phyloP scores from a whole-genome alignment of 2,888 invertebrate genomes.

The Trichogramma dendrolimi region DNA sequence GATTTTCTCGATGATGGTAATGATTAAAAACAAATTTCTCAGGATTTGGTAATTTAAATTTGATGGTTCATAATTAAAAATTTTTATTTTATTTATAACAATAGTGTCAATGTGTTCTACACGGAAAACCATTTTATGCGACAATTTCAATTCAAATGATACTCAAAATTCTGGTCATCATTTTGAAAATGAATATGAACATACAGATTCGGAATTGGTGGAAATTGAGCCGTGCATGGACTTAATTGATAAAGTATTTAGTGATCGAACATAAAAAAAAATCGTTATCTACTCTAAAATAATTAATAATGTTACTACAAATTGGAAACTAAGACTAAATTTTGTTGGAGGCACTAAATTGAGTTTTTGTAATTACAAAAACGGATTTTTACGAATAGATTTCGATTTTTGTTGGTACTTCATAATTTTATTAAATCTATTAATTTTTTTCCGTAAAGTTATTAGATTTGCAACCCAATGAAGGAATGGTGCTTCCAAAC shows the following conservation, averaged over 20 bases:
- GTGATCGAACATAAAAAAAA: no score
- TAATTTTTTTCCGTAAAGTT: slow-evolving; percentile 4
- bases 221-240: no score
- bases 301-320: no score
- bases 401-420: background rate
- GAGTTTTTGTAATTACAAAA: no score
- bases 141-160: background rate
- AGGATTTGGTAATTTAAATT: background rate
- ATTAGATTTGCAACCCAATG: slow-evolving; percentile 11
- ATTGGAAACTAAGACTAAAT: no score
- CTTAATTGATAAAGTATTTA: background rate
- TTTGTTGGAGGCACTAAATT: no score
- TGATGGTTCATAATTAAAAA: background rate
- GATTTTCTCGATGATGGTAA: background rate
- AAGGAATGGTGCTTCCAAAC: slow-evolving; percentile 13
- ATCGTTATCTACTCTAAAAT: no score
- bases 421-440: background rate
- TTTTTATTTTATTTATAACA: background rate
- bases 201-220: no score
- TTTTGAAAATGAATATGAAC: no score
- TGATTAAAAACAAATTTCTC: background rate
- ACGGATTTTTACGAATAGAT: no score
- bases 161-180: no score
- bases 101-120: background rate
- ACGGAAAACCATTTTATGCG: background rate